These are phyloP conservation scores for Spilarctia lutea DNA, from an alignment of 2,888 invertebrate genomes.

Conservation along the genomic window DNA sequence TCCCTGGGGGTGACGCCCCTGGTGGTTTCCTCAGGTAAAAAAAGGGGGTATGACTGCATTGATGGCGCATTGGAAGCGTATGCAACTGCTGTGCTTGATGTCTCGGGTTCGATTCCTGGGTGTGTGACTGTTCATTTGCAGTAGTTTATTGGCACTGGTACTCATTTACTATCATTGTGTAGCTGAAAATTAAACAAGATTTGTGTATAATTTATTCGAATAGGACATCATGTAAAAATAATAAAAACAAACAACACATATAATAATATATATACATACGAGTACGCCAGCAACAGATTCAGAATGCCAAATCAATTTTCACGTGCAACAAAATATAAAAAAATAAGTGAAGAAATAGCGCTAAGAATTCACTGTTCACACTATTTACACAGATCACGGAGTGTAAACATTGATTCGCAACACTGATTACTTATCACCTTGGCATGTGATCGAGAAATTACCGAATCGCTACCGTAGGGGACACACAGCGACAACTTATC, in stretches of 20 bases:
- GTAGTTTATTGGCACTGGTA: too few relatives aligned
- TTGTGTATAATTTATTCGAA: background rate
- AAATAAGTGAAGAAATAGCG: constrained; percentile 42
- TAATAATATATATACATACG: too few relatives aligned
- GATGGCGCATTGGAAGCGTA: too few relatives aligned
- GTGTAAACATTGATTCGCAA: constrained; percentile 64
- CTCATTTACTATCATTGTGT: background rate
- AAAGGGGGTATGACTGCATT: too few relatives aligned
- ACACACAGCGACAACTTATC: constrained; percentile 51
- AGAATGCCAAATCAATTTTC: constrained; percentile 33
- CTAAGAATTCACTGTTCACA: constrained; percentile 40
- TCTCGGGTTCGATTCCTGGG: too few relatives aligned
- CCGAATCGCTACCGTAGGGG: constrained; percentile 49
- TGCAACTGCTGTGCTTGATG: too few relatives aligned
- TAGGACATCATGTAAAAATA: background rate
- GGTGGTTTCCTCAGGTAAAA: too few relatives aligned
- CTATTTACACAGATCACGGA: constrained; percentile 47
- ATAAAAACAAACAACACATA: background rate
- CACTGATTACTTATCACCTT: constrained; percentile 71
- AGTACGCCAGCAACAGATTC: constrained; percentile 6
- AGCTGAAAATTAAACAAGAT: background rate
- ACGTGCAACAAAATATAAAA: constrained; percentile 40
- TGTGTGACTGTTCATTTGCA: too few relatives aligned
- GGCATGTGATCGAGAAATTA: constrained; percentile 64
- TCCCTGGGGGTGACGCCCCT: too few relatives aligned